Base-by-base conservation (phyloP, 1,140 invertebrate genomes). In the Trissolcus basalis region DNA sequence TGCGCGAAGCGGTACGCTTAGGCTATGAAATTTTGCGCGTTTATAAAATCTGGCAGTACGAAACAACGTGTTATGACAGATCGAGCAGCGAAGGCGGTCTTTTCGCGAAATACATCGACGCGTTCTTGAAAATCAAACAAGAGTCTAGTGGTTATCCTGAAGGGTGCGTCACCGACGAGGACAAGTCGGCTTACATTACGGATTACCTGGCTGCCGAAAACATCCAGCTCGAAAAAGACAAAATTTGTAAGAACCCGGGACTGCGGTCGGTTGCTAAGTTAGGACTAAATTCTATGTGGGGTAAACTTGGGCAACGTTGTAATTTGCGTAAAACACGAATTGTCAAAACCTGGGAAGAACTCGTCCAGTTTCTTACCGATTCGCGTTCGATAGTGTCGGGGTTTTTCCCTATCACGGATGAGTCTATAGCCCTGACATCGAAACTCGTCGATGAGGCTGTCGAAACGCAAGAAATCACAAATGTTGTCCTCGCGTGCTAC, bases 281-380 rank as follows among this genome's bases (percentile, higher is more conserved):
- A 19, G 78, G 77, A 44, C 47, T 84, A 16, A 83, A 83, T 44
- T 78, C 67, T 0, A 80, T 84, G 47, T 83, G 82, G 82, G 84
- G 87, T 14, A 85, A 84, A 44, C 75, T 78, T 39, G 60, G 48
- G 4, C 61, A 71, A 53, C 44, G 69, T 0, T n/a, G 49, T 10
- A 81, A 81, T 50, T 6, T 58, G 9, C 11, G 1, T 7, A 16
- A 58, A 15, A 47, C 55, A 3, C 10, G 13, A 11, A 14, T 58
- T 15, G 4, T 58, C n/a, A 58, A 32, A 32, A 7, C 15, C 4
- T 15, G 19, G 3, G 15, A 27, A 4, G 54, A 43, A 16, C 15
- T 55, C 8, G n/a, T 55, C 1, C 8, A 41, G 2, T 3, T 39
- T 9, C 36, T 39, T 1, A 39, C 36, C 33, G 33, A 39, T 2